phyloP scores from a whole-genome alignment of 2,888 invertebrate species.

The Drosophila quinaria region DNA sequence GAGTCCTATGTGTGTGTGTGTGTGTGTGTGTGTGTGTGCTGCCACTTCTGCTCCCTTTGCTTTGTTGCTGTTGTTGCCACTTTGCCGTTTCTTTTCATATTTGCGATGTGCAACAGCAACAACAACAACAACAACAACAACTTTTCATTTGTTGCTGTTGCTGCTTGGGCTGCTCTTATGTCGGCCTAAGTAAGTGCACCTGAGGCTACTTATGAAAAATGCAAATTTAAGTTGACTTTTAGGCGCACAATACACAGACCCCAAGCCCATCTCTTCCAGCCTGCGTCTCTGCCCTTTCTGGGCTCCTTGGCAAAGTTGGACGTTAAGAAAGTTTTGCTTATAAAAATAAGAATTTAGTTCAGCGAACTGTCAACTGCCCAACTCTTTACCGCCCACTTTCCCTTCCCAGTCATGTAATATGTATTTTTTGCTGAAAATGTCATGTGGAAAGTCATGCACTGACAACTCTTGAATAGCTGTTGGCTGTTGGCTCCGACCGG shows the following conservation, averaged over 20 bases:
- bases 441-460: slow-evolving; percentile 64
- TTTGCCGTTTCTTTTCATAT: slow-evolving; percentile 74
- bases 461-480: slow-evolving; percentile 61
- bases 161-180: slow-evolving; percentile 63
- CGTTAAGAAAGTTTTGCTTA: slow-evolving; percentile 60
- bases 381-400: not conserved
- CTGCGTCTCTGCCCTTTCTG: not conserved
- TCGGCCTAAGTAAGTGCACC: slow-evolving; percentile 83
- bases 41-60: slow-evolving; percentile 25
- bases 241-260: slow-evolving; percentile 57
- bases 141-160: slow-evolving; percentile 42
- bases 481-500: slow-evolving; percentile 47
- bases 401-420: not conserved
- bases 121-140: slow-evolving; percentile 31
- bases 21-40: slow-evolving; percentile 4
- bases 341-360: slow-evolving; percentile 48
- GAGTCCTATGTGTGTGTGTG: slow-evolving; percentile 17
- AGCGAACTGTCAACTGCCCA: slow-evolving; percentile 3
- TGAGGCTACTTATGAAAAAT: slow-evolving; percentile 84
- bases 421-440: slow-evolving; percentile 36
- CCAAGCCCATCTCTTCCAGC: not conserved
- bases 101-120: slow-evolving; percentile 53
- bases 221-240: slow-evolving; percentile 84
- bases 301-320: slow-evolving; percentile 28
- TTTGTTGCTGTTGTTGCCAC: slow-evolving; percentile 52